Base-by-base conservation (phyloP, 2,797 vertebrate species). In the Dallia pectoralis region DNA sequence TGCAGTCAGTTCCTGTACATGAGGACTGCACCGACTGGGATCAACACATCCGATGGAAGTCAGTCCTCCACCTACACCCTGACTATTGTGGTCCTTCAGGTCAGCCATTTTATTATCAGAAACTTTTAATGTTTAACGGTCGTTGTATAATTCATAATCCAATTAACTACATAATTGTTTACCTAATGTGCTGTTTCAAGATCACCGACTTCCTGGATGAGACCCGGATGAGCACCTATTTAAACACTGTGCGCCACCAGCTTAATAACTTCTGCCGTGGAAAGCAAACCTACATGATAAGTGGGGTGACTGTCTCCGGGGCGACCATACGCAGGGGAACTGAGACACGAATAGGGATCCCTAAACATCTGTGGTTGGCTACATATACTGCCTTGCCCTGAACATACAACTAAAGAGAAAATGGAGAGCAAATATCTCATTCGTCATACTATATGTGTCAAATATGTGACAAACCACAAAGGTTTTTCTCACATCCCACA, bases 251-350 rank as follows among this genome's bases (percentile, higher is more conserved):
- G 2, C 91, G 91, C 22, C 82, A 76, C 12, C 88, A 89, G 49
- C 91, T 93, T 29, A 93, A 92, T 84, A 93, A 92, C 84, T 93
- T 93, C 81, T 93, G 92, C 80, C 84, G 81, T 0, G 88, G 91
- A 0, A 80, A 74, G 44, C 53, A 56, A 22, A 79, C 90, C 19
- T 93, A 89, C 75, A 61, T 93, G 33, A 90, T 92, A 67, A 87
- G 90, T 0, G 91, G 91, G 47, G 88, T 86, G 32, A 89, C 86
- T 0, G 12, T 86, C 33, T 87, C 91, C 1, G 88, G 88, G 66
- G 53, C 53, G 0, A 76, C 73, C 18, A 80, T 93, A 36, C 82
- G 69, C 48, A 81, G 87, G 72, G 84, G 80, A 12, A 85, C 82
- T 29, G 81, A 77, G 51, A 81, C 88, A 19, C 87, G 89, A 1